Evolutionary conservation across 2,797 vertebrate genomes (phyloP).

Genomic region (Malacoctenus gilli): DNA sequence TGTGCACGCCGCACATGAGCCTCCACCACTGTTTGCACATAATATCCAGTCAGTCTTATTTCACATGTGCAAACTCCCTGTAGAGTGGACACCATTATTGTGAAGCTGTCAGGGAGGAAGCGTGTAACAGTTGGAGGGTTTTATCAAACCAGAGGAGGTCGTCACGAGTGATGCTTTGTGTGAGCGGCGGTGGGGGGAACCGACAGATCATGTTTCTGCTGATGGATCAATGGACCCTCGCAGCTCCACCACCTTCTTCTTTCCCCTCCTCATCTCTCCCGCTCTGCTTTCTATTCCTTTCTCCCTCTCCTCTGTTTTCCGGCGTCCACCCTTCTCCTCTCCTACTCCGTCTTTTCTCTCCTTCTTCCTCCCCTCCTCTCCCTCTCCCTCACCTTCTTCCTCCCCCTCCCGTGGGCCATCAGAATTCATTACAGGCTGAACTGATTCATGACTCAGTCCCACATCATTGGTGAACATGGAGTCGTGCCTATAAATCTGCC

Average conservation of each 20-base stretch:
- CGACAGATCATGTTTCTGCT: slow-evolving; percentile 7
- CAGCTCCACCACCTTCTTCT: slow-evolving; percentile 2
- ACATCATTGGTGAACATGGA: slow-evolving; percentile 60
- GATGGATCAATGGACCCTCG: slow-evolving; percentile 26
- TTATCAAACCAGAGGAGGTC: neutral
- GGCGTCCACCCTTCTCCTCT: neutral
- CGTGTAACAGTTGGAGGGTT: no score
- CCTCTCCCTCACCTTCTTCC: slow-evolving; percentile 12
- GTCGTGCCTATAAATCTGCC: slow-evolving; percentile 64
- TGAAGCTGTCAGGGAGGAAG: neutral
- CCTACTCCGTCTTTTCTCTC: neutral
- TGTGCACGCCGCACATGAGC: no score
- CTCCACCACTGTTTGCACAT: no score
- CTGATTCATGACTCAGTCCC: slow-evolving; percentile 77
- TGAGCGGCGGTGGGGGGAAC: neutral
- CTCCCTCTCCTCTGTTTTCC: neutral
- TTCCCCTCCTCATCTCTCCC: neutral
- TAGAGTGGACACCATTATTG: no score
- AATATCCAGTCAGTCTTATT: no score
- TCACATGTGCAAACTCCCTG: no score
- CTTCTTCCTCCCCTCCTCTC: neutral
- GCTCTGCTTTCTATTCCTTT: neutral
- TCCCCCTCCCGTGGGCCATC: slow-evolving; percentile 65
- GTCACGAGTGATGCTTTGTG: neutral
- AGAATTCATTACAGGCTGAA: slow-evolving; percentile 74